Percentiles rank a stretch among this genome's conserved stretches.
Evolutionary conservation across 2,888 invertebrate genomes (phyloP).

Genomic region (Lordiphosa andalusiaca): DNA sequence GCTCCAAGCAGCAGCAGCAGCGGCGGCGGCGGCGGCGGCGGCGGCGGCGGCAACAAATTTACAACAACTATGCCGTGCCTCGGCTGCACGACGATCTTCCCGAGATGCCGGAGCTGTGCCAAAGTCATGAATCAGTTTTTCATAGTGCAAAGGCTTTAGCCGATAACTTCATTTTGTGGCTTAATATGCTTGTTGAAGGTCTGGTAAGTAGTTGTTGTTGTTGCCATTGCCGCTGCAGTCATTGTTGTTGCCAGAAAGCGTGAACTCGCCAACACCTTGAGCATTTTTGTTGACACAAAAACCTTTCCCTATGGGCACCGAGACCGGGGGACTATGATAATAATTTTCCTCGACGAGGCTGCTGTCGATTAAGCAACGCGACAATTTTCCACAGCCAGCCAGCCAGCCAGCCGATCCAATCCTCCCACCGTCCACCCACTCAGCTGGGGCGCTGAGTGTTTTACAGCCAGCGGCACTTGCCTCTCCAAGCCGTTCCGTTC

Average conservation of each 20-base stretch:
- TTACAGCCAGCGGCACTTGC: conserved; percentile 72
- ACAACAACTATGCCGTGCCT: conserved; percentile 74
- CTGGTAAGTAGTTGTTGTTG: conserved; percentile 70
- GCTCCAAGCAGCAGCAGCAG: conserved; percentile 36
- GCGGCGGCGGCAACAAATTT: conserved; percentile 69
- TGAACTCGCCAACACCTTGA: conserved; percentile 72
- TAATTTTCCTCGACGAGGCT: conserved; percentile 59
- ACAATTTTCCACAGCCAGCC: conserved; percentile 69
- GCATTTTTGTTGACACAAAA: conserved; percentile 73
- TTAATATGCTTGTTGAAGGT: conserved; percentile 73
- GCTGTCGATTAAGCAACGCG: conserved; percentile 71
- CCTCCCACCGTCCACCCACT: conserved; percentile 54
- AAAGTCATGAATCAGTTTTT: conserved; percentile 71
- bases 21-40: conserved; percentile 43
- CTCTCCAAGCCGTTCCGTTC: conserved; percentile 36
- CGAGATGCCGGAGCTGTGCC: conserved; percentile 11
- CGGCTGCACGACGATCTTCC: conserved; percentile 60
- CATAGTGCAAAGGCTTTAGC: conserved; percentile 68
- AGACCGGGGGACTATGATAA: conserved; percentile 51
- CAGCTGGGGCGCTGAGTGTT: conserved; percentile 58
- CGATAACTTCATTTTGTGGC: conserved; percentile 74
- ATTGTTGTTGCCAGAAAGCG: conserved; percentile 53
- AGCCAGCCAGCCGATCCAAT: conserved; percentile 36
- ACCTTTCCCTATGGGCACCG: conserved; percentile 52
- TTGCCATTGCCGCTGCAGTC: conserved; percentile 26